phyloP scores from a whole-genome alignment of 2,797 vertebrate species.

The Delichon dasypus region DNA sequence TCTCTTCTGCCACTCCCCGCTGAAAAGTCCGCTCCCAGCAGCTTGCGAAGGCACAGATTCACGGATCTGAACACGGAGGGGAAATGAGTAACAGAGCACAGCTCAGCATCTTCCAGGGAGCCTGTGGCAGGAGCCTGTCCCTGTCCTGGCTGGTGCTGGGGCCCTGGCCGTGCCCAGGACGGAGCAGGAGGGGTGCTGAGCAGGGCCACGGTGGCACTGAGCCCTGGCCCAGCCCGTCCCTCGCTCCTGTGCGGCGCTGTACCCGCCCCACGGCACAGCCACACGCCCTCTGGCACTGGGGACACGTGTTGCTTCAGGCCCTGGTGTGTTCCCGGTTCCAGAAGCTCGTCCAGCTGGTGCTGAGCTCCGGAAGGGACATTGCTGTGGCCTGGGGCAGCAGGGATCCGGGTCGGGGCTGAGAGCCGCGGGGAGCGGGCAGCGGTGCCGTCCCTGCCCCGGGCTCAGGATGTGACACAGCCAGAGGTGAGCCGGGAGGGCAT shows the following conservation, averaged over 20 bases:
- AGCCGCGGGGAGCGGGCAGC: neutral
- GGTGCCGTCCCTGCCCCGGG: neutral
- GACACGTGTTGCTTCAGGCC: neutral
- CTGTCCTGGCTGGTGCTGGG: neutral
- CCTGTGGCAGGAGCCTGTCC: neutral
- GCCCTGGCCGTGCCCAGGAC: rapidly evolving
- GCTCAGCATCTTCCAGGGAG: neutral
- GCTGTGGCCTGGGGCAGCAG: neutral
- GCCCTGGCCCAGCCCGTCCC: neutral
- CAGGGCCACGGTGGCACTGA: rapidly evolving
- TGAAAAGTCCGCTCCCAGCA: neutral
- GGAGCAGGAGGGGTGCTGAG: neutral
- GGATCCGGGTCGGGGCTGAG: neutral
- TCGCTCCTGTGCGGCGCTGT: neutral
- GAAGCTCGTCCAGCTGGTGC: neutral
- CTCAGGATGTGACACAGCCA: neutral
- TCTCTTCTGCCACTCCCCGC: neutral
- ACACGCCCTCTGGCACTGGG: neutral
- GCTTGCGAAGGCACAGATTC: neutral
- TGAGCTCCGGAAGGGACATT: neutral
- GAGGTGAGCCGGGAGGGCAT: neutral
- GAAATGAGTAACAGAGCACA: neutral
- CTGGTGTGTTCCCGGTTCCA: neutral
- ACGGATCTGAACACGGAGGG: neutral
- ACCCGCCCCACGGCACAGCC: neutral